A percentile compares a stretch with the other conserved stretches of the same genome.
phyloP scores from a whole-genome alignment of 2,113 vertebrate species.

The Lepidiolamprologus cunningtoni region DNA sequence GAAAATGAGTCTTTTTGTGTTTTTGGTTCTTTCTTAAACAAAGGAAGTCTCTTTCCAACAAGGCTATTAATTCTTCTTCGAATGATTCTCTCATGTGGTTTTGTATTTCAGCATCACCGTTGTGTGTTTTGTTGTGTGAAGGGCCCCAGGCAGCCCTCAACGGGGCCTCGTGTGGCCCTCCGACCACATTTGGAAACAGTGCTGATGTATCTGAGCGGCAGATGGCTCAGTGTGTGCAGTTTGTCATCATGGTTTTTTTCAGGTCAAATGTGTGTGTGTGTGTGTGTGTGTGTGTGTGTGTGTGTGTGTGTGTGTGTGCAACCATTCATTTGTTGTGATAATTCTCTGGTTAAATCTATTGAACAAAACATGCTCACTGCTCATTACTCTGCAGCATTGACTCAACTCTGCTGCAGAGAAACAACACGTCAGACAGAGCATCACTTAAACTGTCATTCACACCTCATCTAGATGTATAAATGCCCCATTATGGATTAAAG shows the following conservation, averaged over 20 bases:
- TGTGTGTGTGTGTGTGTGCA: neutral
- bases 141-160: neutral
- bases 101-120: neutral
- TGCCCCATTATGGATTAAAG: neutral
- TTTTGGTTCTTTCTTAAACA: neutral
- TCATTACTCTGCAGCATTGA: neutral
- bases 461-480: neutral
- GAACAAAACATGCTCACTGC: neutral
- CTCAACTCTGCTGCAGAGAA: neutral
- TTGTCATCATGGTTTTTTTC: neutral
- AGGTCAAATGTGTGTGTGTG: neutral
- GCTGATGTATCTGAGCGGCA: conserved; percentile 1
- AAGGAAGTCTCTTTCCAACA: neutral
- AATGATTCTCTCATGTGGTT: neutral
- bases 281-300: neutral
- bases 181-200: neutral
- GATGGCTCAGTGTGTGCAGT: conserved; percentile 19
- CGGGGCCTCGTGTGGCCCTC: neutral
- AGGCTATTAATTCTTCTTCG: neutral
- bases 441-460: neutral
- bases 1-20: neutral
- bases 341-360: neutral
- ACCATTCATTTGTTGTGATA: neutral
- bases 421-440: neutral
- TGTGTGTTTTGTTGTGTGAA: neutral